Base-by-base conservation (phyloP, 2,888 invertebrate genomes). In the Anarsia innoxiella region DNA sequence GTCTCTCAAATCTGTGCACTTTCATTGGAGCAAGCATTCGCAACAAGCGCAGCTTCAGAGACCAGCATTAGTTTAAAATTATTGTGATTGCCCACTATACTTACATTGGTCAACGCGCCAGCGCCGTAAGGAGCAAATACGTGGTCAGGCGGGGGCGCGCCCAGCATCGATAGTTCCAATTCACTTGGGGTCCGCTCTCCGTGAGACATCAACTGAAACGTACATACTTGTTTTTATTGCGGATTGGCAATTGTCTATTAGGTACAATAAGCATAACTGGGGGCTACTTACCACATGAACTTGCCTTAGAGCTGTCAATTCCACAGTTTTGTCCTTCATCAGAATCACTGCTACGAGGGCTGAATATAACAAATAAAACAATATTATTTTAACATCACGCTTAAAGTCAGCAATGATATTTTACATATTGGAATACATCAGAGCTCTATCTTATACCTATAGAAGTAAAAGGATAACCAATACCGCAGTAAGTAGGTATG, bases 141-240 rank as follows among this genome's bases (percentile, higher is more conserved):
- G 49, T 88, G 79, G 29, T 86, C 74, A 27, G 90, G 78, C 2
- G 88, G 87, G 50, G 90, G 88, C 19, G 85, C 87, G 2, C 90
- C 89, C 50, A 89, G 88, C 59, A 86, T 83, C 10, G 86, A 82
- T 25, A 82, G 46, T 44, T 83, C 83, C n/a, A 58, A 72, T 45
- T 83, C 75, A 44, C 86, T 88, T 1, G 91, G 91, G 31, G 91
- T 89, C 33, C 92, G 84, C 56, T 91, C 91, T 0, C 92, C 92
- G 64, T 92, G 92, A 3, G 92, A 87, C 80, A 88, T 91, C 14
- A 92, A 55, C 89, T 91, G 61, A 3, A 60, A 47, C n/a, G n/a
- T n/a, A n/a, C n/a, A n/a, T n/a, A n/a, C n/a, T n/a, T n/a, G n/a
- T n/a, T n/a, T n/a, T n/a, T n/a, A 19, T 19, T 19, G 19, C 19